Base-by-base conservation (phyloP, 2,797 vertebrate species). In the Anabas testudineus region DNA sequence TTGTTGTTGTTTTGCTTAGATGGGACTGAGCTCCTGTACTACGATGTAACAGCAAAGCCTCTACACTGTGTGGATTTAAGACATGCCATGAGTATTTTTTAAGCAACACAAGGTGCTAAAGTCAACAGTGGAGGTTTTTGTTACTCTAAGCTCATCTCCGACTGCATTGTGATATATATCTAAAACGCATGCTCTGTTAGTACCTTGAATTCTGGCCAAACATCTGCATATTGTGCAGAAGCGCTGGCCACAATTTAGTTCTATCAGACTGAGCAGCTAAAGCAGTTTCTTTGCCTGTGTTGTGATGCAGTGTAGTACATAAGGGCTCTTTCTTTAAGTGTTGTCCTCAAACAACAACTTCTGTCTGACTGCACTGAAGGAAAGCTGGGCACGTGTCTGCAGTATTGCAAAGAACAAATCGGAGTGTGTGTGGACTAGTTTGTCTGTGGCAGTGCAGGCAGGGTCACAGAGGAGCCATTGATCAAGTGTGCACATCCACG, bases 381-480 rank as follows among this genome's bases (percentile, higher is more conserved):
- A 60, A 60, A 87, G 67, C 77, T 15, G 70, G 70, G 58, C 64
- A 70, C 74, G 75, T 67, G 86, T 65, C 78, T 64, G 76, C 83
- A 79, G 81, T 71, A 83, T 71, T 87, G 82, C 76, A 78, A 81
- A 78, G 80, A 80, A 85, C 77, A 78, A 84, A 79, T 79, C 57
- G 1, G 65, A 26, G 65, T 65, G 79, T 53, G 39, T 67, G 36
- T 64, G 49, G 32, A 75, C 65, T 81, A 24, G 79, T 84, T 80
- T 67, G 71, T 82, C 74, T 66, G 52, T 70, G 74, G 81, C 73
- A 55, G 72, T 73, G 83, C 80, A 76, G 66, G 47, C 75, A 74
- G 83, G 76, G 86, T 90, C 86, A 91, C 90, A 92, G 87, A 90
- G 74, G 78, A 89, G 52, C 79, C 87, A 90, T 92, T 91, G 90